Evolutionary conservation across 2,113 vertebrate genomes (phyloP).

Genomic region (Mesitornis unicolor): DNA sequence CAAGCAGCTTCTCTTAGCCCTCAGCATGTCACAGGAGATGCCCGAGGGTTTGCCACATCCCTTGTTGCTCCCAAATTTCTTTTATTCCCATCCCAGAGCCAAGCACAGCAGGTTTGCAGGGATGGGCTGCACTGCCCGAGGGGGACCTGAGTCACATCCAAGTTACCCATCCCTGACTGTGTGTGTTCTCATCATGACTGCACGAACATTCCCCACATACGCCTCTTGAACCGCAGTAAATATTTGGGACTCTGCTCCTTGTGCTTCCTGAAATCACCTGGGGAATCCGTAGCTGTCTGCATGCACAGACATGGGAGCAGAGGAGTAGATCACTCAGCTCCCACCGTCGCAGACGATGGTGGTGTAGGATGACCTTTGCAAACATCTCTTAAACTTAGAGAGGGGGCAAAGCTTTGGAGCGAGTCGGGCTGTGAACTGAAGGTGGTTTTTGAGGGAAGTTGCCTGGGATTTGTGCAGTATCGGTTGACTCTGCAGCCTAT

Average conservation of each 20-base stretch:
- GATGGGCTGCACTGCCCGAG: background rate
- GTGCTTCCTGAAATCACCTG: accelerated
- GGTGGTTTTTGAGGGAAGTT: background rate
- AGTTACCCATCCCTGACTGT: background rate
- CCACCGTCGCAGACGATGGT: accelerated
- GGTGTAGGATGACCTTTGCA: background rate
- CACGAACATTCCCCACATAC: background rate
- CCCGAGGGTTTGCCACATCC: background rate
- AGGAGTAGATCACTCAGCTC: background rate
- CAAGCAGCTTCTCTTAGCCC: background rate
- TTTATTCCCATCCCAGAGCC: background rate
- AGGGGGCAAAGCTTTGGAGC: background rate
- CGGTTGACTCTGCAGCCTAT: background rate
- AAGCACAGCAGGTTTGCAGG: accelerated
- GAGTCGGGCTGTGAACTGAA: background rate
- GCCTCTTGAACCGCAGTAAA: background rate
- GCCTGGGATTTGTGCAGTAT: background rate
- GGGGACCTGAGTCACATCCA: background rate
- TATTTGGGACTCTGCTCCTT: background rate
- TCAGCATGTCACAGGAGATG: background rate
- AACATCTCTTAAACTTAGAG: background rate
- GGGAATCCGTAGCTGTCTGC: background rate
- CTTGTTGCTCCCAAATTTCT: background rate
- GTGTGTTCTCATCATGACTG: background rate
- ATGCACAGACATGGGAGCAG: background rate